Evolutionary conservation across 2,797 vertebrate genomes (phyloP).

Genomic region (Octomys mimax): DNA sequence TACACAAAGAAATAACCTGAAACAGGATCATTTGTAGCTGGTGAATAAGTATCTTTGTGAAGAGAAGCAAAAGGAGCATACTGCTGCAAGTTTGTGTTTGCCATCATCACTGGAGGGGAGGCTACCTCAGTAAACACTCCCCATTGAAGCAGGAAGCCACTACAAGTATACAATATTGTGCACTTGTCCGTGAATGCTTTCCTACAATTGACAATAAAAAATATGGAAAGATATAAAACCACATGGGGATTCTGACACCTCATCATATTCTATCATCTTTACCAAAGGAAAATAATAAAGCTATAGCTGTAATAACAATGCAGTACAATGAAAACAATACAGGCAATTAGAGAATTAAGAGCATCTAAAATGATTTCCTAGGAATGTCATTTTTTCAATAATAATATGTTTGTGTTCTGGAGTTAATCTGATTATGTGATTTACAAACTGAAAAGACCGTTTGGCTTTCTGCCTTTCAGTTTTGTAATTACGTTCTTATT

Average conservation of each 20-base stretch:
- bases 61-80: background rate
- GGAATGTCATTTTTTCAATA: constrained; percentile 11
- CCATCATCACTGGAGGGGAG: background rate
- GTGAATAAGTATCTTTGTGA: background rate
- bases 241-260: background rate
- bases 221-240: constrained; percentile 29
- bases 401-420: background rate
- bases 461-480: constrained; percentile 39
- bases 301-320: background rate
- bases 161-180: constrained; percentile 1
- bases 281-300: constrained; percentile 23
- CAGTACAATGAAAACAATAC: background rate
- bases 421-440: constrained; percentile 30
- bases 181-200: constrained; percentile 6
- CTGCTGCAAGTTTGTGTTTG: background rate
- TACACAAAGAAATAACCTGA: background rate
- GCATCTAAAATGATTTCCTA: background rate
- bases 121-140: background rate
- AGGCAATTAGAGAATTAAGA: background rate
- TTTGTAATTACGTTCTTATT: constrained; percentile 40
- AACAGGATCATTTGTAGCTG: background rate
- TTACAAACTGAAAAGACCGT: constrained; percentile 51
- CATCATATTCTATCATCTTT: background rate
- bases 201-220: constrained; percentile 13
- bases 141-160: background rate